Base-by-base conservation (phyloP, 37 sponge, comb jelly and placozoan species). In the Corticium candelabrum region DNA sequence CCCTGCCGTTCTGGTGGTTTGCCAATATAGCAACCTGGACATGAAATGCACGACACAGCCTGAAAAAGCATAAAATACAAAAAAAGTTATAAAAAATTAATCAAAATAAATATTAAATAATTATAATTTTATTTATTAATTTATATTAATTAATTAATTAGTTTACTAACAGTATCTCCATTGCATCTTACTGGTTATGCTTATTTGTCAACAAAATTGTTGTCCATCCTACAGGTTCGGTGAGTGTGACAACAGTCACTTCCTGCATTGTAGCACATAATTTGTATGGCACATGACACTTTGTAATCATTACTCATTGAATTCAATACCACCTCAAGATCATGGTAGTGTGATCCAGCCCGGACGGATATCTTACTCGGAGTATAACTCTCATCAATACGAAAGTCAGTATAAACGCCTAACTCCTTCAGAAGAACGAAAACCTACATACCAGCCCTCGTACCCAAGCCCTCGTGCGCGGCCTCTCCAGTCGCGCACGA, bases 1-100 rank as follows among this genome's bases (percentile, higher is more conserved):
- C 95, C 37, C 99, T 77, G 1, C 99, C 99, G 79, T 89, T 97
- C 81, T 94, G 99, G 50, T 97, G 99, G 75, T 97, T 97, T n/a
- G 86, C 73, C 11, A 91, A 40, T 1, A 97, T 82, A 15, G 79
- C 80, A 29, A 97, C 73, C 80, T 93, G 91, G 35, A 90, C 70
- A 0, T 87, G 68, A 78, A 94, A 94, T n/a, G 84, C 95, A 31
- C 40, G 33, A 70, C 36, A 29, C 35, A 32, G 73, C 33, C 73
- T 4, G 21, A 4, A 4, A 15, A 15, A 43, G 56, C n/a, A n/a
- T n/a, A n/a, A 50, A 50, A 50, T 11, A 50, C 62, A 21, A 50
- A 11, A 11, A 11, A 27, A 27, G 62, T 50, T 50, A 50, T 11
- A 50, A 50, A 50, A n/a, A n/a, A n/a, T n/a, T n/a, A n/a, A n/a